Evolutionary conservation across 2,888 invertebrate genomes (phyloP).

Genomic region (Sinhomidia bicolor): DNA sequence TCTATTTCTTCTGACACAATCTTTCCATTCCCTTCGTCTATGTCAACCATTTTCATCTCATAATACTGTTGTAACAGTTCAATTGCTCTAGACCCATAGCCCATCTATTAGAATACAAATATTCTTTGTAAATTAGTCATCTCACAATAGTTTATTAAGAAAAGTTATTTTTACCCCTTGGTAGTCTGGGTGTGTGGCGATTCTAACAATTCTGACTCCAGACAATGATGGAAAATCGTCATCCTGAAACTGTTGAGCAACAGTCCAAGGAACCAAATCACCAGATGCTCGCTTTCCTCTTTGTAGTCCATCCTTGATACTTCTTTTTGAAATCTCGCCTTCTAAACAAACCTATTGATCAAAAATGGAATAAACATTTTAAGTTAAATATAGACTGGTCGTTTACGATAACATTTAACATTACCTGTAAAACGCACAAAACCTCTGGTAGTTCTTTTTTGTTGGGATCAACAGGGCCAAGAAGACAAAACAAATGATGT

Average conservation of each 20-base stretch:
- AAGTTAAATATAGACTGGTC: too few relatives aligned
- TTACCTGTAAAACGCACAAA: constrained; percentile 94
- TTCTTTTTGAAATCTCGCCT: constrained; percentile 85
- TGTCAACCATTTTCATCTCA: constrained; percentile 88
- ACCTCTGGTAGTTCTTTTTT: constrained; percentile 91
- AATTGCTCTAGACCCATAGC: constrained; percentile 95
- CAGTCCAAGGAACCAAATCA: constrained; percentile 99
- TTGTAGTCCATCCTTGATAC: constrained; percentile 90
- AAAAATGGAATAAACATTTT: too few relatives aligned
- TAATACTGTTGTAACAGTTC: constrained; percentile 94
- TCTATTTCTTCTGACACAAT: constrained; percentile 82
- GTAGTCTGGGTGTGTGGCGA: constrained; percentile 99
- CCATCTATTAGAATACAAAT: too few relatives aligned
- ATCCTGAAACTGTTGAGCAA: constrained; percentile 98
- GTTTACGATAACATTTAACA: too few relatives aligned
- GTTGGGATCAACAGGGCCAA: constrained; percentile 91
- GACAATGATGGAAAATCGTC: constrained; percentile 93
- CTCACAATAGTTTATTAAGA: too few relatives aligned
- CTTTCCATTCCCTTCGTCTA: constrained; percentile 84
- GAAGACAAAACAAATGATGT: constrained; percentile 96
- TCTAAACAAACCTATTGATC: constrained; percentile 87
- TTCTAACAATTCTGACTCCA: constrained; percentile 96
- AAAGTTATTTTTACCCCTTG: constrained; percentile 92
- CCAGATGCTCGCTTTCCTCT: constrained; percentile 96
- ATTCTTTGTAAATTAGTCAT: too few relatives aligned